phyloP scores from a whole-genome alignment of 2,888 invertebrate species.

The Patella depressa region DNA sequence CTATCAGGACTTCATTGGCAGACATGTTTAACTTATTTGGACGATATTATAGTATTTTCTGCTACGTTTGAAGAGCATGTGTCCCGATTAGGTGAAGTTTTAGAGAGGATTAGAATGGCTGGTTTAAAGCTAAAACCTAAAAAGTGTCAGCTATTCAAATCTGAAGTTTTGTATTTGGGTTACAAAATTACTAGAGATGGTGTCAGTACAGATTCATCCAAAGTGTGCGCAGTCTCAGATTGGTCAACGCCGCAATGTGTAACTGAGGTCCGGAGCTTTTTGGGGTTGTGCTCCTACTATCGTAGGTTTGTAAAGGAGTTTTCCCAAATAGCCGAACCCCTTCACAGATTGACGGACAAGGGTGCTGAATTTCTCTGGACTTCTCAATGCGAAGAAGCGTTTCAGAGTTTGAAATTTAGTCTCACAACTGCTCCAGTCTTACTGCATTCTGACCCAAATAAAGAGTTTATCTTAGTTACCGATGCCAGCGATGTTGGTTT shows the following conservation, averaged over 20 bases:
- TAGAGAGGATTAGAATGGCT: no score
- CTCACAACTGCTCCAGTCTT: no score
- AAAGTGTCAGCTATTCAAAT: constrained; percentile 29
- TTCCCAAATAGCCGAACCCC: no score
- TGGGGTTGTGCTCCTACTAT: background rate
- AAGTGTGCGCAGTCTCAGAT: background rate
- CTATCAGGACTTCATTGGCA: no score
- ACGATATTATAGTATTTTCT: no score
- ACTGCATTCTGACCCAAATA: background rate
- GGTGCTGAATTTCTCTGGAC: no score
- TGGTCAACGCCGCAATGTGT: background rate
- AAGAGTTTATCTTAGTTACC: background rate
- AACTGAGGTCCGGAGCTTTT: background rate
- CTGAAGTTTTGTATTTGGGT: background rate
- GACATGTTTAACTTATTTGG: no score
- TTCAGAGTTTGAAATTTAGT: no score
- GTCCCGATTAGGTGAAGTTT: no score
- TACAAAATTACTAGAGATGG: background rate
- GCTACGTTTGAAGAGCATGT: no score
- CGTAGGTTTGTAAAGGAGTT: background rate
- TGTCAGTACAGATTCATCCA: background rate
- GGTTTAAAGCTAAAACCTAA: constrained; percentile 33
- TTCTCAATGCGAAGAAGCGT: no score
- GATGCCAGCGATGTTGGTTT: background rate
- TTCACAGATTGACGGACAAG: no score